Evolutionary conservation across 2,888 invertebrate species (phyloP).

Genomic region (Gerris lacustris): DNA sequence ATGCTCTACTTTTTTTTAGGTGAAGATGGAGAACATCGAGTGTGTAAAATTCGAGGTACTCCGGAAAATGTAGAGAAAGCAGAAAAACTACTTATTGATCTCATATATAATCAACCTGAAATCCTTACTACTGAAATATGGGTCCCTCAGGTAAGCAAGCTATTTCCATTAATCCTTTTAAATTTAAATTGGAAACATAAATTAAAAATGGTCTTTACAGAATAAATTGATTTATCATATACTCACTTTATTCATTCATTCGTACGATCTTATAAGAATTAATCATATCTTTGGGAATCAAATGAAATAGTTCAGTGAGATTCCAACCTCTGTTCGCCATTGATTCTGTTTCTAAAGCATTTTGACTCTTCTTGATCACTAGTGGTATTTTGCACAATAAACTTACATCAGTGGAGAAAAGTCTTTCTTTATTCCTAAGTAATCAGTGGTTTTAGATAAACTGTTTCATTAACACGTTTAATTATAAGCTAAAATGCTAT

Average conservation of each 20-base stretch:
- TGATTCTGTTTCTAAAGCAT: no score
- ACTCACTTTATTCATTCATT: slow-evolving; percentile 1
- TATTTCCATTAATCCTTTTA: slow-evolving; percentile 8
- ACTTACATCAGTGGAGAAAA: no score
- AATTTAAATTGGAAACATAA: not conserved
- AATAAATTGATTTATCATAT: not conserved
- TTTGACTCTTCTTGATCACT: no score
- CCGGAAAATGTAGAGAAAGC: slow-evolving; percentile 56
- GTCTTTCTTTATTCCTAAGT: no score
- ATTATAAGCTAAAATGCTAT: no score
- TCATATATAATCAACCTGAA: slow-evolving; percentile 54
- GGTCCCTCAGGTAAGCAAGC: slow-evolving; percentile 42
- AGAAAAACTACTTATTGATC: slow-evolving; percentile 54
- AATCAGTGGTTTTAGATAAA: no score
- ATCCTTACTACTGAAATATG: slow-evolving; percentile 53
- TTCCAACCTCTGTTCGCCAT: no score
- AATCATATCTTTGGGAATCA: no score
- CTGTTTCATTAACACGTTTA: no score
- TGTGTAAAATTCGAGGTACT: slow-evolving; percentile 59
- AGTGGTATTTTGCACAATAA: no score
- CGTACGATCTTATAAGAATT: no score
- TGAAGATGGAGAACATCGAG: slow-evolving; percentile 41
- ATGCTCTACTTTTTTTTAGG: slow-evolving; percentile 37
- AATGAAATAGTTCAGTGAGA: no score
- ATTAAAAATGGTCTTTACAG: not conserved